phyloP scores from a whole-genome alignment of 2,888 invertebrate genomes.

The Agrilus cyanescens region DNA sequence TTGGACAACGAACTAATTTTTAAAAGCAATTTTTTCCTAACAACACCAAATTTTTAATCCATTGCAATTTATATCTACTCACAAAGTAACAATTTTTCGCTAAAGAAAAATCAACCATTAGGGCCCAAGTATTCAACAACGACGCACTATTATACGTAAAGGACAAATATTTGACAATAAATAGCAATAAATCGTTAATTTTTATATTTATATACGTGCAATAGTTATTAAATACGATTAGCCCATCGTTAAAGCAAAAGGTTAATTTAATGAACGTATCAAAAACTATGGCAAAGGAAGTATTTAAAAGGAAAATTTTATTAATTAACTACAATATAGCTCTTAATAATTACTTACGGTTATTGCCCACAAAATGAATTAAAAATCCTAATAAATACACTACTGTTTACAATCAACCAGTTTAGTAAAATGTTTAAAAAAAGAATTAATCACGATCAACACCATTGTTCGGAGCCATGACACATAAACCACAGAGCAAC shows the following conservation, averaged over 20 bases:
- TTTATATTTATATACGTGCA: too few relatives aligned
- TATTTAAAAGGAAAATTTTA: slow-evolving; percentile 13
- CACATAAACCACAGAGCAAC: slow-evolving; percentile 22
- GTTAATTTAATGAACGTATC: slow-evolving; percentile 3
- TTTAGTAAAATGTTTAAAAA: not conserved
- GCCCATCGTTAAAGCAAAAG: not conserved
- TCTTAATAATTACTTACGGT: slow-evolving; percentile 3
- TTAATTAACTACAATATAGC: slow-evolving; percentile 15
- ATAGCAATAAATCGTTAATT: not conserved
- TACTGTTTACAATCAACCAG: not conserved
- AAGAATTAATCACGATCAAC: slow-evolving; percentile 21
- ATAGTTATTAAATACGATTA: too few relatives aligned
- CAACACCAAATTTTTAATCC: too few relatives aligned
- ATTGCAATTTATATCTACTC: too few relatives aligned
- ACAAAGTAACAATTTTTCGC: too few relatives aligned
- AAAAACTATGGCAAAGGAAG: slow-evolving; percentile 14
- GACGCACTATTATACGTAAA: too few relatives aligned
- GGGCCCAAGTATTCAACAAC: too few relatives aligned
- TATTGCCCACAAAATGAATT: slow-evolving; percentile 1
- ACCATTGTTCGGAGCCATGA: slow-evolving; percentile 31
- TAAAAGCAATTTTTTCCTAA: too few relatives aligned
- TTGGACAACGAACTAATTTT: too few relatives aligned
- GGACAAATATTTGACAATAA: not conserved
- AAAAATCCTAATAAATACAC: slow-evolving; percentile 1
- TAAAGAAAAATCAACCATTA: too few relatives aligned